Evolutionary conservation across 2,113 vertebrate species (phyloP), one percentile per base, ranked within the genome.

Genomic region (Sarotherodon lohbergeri): DNA sequence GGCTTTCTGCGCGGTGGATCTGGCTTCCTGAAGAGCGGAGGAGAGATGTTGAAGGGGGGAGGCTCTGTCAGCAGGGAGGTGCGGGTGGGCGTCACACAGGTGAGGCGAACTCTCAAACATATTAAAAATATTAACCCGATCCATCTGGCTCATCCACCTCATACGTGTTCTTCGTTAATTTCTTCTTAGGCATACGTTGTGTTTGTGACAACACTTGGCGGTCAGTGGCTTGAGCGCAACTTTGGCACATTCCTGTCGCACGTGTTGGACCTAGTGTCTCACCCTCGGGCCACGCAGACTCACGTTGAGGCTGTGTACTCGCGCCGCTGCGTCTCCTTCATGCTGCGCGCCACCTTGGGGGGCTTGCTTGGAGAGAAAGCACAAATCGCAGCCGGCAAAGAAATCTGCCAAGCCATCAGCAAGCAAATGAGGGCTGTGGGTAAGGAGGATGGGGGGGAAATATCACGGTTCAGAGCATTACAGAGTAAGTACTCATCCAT

Each of bases 371-470:
- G 99, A 1, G 99, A 99, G 93, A 99, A 99, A 94, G 99, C 99
- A 12, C 99, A 99, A 96, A 99, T 99, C 85, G 99, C 99, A 46
- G 98, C 98, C 71, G 98, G 98, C 87, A 99, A 99, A 96, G 99
- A 99, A 94, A 97, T 99, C 90, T 99, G 99, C 94, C 98, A 99
- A 95, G 99, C 99, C 89, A 99, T 99, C 95, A 97, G 97, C 91
- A 99, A 99, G 93, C 99, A 99, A 91, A 99, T 99, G 98, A 99
- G 98, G 96, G 98, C 98, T 94, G 98, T 99, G 94, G 99, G 99
- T 99, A 96, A 99, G 98, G 94, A 95, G 94, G 94, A 96, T 93
- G 94, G 96, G 95, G 96, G 95, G 95, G 95, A 96, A 95, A 94
- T 97, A 71, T 96, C 96, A 95, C 94, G 95, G 93, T 96, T 97